A percentile compares a stretch with the other conserved stretches of the same genome.
Conservation (phyloP, 2,113 vertebrate species). For the Pithys albifrons region DNA sequence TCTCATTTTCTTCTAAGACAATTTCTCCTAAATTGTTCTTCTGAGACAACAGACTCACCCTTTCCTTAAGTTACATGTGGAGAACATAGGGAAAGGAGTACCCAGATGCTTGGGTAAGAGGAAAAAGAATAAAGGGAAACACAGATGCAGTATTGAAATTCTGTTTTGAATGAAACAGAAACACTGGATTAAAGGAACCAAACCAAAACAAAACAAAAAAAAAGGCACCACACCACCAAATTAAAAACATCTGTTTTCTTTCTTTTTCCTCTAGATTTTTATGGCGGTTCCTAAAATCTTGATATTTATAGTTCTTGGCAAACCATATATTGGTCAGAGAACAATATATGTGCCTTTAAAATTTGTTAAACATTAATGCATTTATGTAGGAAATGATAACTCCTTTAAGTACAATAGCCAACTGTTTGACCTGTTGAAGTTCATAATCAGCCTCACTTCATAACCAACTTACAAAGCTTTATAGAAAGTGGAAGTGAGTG, state of each 20-base stretch:
- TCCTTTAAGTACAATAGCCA: conserved; percentile 20
- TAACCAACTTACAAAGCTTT: not conserved
- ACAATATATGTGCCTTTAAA: not conserved
- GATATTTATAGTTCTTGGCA: not conserved
- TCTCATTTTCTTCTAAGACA: not conserved
- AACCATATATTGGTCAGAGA: not conserved
- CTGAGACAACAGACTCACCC: not conserved
- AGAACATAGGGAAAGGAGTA: not conserved
- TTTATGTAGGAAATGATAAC: not conserved
- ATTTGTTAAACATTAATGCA: conserved; percentile 13
- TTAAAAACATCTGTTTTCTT: not conserved
- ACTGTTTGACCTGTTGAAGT: conserved; percentile 12
- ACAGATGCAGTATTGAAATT: not conserved
- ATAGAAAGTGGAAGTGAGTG: conserved; percentile 22
- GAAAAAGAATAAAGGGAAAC: not conserved
- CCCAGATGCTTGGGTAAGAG: not conserved
- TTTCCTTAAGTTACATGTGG: not conserved
- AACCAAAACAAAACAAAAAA: too few relatives aligned
- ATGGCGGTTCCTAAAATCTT: not conserved
- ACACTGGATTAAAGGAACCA: not conserved
- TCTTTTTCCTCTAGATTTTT: not conserved
- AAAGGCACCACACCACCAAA: not conserved
- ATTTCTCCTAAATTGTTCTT: not conserved
- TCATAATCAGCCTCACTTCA: not conserved
- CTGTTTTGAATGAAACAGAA: not conserved